Conservation (phyloP, 2,888 invertebrate species). For the Mechanitis messenoides region DNA sequence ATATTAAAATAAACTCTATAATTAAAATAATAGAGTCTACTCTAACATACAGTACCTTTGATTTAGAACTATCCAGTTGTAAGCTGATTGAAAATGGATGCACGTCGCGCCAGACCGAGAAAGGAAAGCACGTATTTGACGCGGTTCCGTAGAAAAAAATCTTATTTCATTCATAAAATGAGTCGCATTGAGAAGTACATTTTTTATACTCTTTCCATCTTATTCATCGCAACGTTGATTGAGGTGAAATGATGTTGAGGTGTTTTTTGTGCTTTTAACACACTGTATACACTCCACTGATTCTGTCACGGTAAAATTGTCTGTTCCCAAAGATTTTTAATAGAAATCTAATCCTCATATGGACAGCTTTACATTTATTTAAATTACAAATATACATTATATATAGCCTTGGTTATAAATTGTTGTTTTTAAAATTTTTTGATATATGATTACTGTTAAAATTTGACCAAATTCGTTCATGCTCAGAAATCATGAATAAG, state of each 20-base stretch:
- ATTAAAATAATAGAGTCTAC: conserved; percentile 23
- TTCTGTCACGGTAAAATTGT: conserved; percentile 49
- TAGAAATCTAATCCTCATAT: conserved; percentile 9
- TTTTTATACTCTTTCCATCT: conserved; percentile 46
- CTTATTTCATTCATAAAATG: conserved; percentile 76
- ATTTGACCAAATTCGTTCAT: no score
- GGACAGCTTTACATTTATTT: no score
- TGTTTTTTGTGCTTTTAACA: conserved; percentile 52
- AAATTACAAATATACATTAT: no score
- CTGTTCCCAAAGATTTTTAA: conserved; percentile 17
- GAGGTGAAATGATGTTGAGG: conserved; percentile 73
- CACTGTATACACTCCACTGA: conserved; percentile 66
- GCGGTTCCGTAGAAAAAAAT: conserved; percentile 65
- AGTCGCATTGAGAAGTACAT: conserved; percentile 63
- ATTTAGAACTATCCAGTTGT: conserved; percentile 44
- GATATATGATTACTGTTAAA: no score
- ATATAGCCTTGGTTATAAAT: no score
- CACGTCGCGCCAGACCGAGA: conserved; percentile 62
- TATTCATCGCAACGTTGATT: conserved; percentile 55
- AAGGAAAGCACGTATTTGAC: conserved; percentile 75
- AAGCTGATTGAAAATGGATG: conserved; percentile 65
- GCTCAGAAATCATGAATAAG: no score
- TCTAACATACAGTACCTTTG: conserved; percentile 15
- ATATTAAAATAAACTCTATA: conserved; percentile 33
- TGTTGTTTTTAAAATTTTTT: no score